Conservation (phyloP, 1,140 invertebrate genomes). For the Tribolium castaneum region DNA sequence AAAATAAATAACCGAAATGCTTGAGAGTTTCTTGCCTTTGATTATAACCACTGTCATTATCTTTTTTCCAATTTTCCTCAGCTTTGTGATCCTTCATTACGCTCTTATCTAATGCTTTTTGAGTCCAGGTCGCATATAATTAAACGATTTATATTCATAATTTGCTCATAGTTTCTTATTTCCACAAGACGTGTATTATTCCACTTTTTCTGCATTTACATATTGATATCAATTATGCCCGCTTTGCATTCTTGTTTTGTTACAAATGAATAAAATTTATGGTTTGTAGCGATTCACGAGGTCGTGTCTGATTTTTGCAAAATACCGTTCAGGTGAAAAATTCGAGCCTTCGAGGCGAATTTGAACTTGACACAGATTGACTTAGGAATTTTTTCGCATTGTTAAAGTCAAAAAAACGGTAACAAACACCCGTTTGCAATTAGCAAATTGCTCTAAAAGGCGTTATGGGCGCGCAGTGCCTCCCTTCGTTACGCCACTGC, state of each 20-base stretch:
- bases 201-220: constrained; percentile 6
- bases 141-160: constrained; percentile 27
- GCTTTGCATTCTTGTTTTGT: neutral
- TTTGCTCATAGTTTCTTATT: constrained; percentile 2
- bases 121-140: neutral
- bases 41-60: neutral
- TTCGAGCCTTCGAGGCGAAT: neutral
- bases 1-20: neutral
- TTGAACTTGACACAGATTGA: constrained; percentile 22
- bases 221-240: neutral
- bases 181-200: constrained; percentile 2
- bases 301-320: constrained; percentile 12
- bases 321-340: constrained; percentile 29
- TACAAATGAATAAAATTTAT: constrained; percentile 1
- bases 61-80: neutral
- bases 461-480: no score
- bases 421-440: no score
- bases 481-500: neutral
- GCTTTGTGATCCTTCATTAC: neutral
- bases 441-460: no score
- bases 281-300: neutral
- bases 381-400: neutral
- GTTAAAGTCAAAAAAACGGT: no score
- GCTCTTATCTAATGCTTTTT: constrained; percentile 12
- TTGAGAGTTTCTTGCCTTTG: neutral